A percentile compares a stretch with the other conserved stretches of the same genome.
Conservation (phyloP, 2,797 vertebrate genomes). For the Myotis myotis region DNA sequence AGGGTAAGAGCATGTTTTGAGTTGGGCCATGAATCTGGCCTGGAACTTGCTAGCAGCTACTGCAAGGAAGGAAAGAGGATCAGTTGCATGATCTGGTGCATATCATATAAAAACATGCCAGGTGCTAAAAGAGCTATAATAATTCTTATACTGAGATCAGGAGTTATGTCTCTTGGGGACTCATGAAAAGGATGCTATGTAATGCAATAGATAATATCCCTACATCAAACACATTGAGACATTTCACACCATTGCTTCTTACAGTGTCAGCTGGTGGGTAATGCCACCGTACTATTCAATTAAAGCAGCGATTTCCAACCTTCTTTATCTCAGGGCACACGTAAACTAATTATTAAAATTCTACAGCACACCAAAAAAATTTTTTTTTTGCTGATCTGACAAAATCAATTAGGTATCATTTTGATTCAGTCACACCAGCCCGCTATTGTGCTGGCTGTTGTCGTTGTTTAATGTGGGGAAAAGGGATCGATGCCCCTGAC, state of each 20-base stretch:
- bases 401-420: background rate
- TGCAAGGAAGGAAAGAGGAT: background rate
- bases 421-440: background rate
- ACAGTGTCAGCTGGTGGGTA: background rate
- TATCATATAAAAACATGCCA: background rate
- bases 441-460: background rate
- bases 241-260: background rate
- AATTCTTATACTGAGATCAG: background rate
- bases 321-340: background rate
- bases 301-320: background rate
- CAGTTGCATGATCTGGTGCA: background rate
- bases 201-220: background rate
- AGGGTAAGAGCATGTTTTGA: background rate
- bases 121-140: background rate
- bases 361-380: background rate
- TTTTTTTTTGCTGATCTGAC: background rate
- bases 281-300: background rate
- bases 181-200: background rate
- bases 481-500: background rate
- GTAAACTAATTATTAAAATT: background rate
- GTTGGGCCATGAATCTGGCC: background rate
- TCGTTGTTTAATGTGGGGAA: background rate
- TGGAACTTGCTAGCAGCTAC: background rate
- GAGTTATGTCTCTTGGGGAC: background rate
- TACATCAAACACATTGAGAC: background rate